phyloP scores from a whole-genome alignment of 2,888 invertebrate genomes.

The Rutpela maculata region DNA sequence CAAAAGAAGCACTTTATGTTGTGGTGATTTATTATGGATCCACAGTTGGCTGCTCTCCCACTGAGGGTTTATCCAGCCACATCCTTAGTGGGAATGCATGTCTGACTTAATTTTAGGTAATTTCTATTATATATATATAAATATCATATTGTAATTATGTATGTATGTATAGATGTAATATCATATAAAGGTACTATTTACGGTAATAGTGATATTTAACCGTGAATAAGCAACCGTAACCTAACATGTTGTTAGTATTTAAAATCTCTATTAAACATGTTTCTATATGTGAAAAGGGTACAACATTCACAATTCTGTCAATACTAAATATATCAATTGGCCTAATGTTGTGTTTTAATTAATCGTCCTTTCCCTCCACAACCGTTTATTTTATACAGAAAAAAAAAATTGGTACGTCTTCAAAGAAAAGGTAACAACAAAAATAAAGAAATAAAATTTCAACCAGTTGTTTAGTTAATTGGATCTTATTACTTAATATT shows the following conservation, averaged over 20 bases:
- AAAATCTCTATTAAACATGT: constrained; percentile 61
- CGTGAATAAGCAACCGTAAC: constrained; percentile 21
- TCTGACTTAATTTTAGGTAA: constrained; percentile 60
- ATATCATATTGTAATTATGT: constrained; percentile 69
- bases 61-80: constrained; percentile 85
- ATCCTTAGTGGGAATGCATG: constrained; percentile 80
- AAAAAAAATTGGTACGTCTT: too few relatives aligned
- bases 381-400: neutral
- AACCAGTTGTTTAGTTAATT: too few relatives aligned
- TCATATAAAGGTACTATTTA: constrained; percentile 52
- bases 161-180: constrained; percentile 71
- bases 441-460: too few relatives aligned
- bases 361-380: neutral
- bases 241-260: constrained; percentile 44
- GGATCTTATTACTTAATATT: too few relatives aligned
- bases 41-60: constrained; percentile 77
- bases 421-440: too few relatives aligned
- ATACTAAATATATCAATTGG: constrained; percentile 75
- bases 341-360: constrained; percentile 66
- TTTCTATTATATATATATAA: constrained; percentile 47
- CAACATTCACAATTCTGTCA: constrained; percentile 74
- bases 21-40: constrained; percentile 40
- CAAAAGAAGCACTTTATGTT: neutral
- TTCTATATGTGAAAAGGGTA: constrained; percentile 73
- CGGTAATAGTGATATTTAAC: constrained; percentile 50